phyloP scores from a whole-genome alignment of 2,888 invertebrate genomes.

The Oxytorus armatus region DNA sequence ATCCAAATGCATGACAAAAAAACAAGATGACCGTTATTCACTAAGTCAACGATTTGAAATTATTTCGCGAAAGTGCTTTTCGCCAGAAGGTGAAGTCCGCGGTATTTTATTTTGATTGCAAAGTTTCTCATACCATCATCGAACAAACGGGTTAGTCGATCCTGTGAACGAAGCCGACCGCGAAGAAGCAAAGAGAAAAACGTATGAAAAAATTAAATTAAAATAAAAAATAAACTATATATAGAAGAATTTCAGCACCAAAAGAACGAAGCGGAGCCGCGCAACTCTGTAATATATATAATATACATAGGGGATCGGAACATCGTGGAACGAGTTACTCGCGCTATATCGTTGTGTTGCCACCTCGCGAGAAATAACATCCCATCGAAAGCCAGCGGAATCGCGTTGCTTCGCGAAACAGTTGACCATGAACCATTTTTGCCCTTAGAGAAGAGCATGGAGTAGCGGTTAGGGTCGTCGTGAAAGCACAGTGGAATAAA shows the following conservation, averaged over 20 bases:
- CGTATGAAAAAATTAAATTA: constrained; percentile 39
- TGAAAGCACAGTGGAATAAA: constrained; percentile 43
- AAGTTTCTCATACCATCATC: constrained; percentile 70
- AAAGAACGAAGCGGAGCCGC: constrained; percentile 33
- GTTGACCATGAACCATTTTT: constrained; percentile 81
- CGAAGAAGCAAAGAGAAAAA: constrained; percentile 44
- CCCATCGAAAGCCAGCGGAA: constrained; percentile 72
- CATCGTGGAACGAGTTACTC: constrained; percentile 47
- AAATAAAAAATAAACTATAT: constrained; percentile 21
- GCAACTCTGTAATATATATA: neutral
- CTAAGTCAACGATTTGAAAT: neutral
- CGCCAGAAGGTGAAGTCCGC: constrained; percentile 12
- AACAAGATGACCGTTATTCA: neutral
- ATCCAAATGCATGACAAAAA: too few relatives aligned
- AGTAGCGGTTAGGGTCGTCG: constrained; percentile 68
- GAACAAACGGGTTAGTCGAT: constrained; percentile 74
- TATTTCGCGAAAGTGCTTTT: neutral
- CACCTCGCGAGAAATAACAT: constrained; percentile 59
- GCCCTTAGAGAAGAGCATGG: constrained; percentile 74
- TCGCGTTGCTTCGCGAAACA: constrained; percentile 48
- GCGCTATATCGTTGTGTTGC: constrained; percentile 35
- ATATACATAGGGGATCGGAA: constrained; percentile 14
- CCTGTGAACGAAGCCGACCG: constrained; percentile 63
- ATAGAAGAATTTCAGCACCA: constrained; percentile 28
- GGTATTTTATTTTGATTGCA: constrained; percentile 56